phyloP scores from a whole-genome alignment of 2,797 vertebrate genomes.

The Sardinella longiceps region DNA sequence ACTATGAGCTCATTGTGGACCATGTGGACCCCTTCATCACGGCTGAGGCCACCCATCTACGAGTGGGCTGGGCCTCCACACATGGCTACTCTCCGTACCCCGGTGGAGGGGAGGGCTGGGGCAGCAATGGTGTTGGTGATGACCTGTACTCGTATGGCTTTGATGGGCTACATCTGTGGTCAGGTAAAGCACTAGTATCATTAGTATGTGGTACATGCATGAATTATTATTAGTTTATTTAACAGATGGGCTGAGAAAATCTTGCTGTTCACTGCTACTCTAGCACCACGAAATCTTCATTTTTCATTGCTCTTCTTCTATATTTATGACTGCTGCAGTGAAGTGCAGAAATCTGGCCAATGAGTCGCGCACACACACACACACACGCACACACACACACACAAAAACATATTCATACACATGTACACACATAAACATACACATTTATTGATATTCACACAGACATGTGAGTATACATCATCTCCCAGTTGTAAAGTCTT shows the following conservation, averaged over 20 bases:
- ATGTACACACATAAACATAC: no score
- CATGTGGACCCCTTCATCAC: slow-evolving; percentile 86
- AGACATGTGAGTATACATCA: no score
- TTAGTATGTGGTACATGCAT: slow-evolving; percentile 1
- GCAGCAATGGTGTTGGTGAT: slow-evolving; percentile 92
- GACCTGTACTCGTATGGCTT: slow-evolving; percentile 94
- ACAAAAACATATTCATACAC: no score
- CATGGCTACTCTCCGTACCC: slow-evolving; percentile 90
- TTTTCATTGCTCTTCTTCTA: background rate
- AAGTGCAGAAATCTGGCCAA: no score
- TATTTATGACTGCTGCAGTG: background rate
- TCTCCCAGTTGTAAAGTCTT: no score
- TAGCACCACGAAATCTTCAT: background rate
- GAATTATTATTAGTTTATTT: slow-evolving; percentile 2
- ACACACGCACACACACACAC: no score
- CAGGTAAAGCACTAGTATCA: slow-evolving; percentile 75
- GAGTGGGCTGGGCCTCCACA: slow-evolving; percentile 94
- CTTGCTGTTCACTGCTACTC: background rate
- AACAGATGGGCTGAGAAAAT: background rate
- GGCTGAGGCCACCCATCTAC: slow-evolving; percentile 89
- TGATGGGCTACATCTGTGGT: slow-evolving; percentile 94
- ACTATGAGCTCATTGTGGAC: slow-evolving; percentile 93
- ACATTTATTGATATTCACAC: no score
- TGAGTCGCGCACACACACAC: no score
- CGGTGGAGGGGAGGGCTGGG: slow-evolving; percentile 92